Conservation (phyloP, 2,888 invertebrate genomes). For the Pseudococcus jackbeardsleyi region DNA sequence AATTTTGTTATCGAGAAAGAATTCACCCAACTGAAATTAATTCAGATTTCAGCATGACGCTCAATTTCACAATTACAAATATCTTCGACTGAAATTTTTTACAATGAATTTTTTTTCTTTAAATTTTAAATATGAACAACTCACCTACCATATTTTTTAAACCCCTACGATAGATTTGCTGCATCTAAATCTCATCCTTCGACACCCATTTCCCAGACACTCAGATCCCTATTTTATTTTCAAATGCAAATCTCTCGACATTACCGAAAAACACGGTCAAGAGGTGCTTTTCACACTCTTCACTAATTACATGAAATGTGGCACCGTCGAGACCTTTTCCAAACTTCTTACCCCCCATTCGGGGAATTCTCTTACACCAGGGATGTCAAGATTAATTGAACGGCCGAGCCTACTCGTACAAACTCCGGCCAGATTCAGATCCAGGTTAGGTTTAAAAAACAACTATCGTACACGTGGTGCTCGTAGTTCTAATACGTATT, state of each 20-base stretch:
- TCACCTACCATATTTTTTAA: no score
- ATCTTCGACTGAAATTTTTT: no score
- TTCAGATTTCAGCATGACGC: no score
- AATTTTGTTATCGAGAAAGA: no score
- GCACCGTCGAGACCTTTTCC: not conserved
- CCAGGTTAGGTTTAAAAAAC: not conserved
- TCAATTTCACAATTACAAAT: no score
- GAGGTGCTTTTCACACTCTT: not conserved
- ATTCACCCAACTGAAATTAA: no score
- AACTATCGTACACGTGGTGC: not conserved
- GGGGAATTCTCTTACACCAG: not conserved
- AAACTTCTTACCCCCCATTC: not conserved
- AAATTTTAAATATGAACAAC: no score
- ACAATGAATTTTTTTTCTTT: no score
- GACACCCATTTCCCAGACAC: no score
- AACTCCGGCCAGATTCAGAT: not conserved
- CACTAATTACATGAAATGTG: not conserved
- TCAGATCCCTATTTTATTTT: not conserved
- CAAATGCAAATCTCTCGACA: not conserved
- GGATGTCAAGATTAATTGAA: slow-evolving; percentile 8
- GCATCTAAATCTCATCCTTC: no score
- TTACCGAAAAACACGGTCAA: not conserved
- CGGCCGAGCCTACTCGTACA: not conserved
- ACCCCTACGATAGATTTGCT: no score
- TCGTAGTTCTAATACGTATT: not conserved